phyloP scores from a whole-genome alignment of 2,888 invertebrate genomes.

The Augiades crinisus region DNA sequence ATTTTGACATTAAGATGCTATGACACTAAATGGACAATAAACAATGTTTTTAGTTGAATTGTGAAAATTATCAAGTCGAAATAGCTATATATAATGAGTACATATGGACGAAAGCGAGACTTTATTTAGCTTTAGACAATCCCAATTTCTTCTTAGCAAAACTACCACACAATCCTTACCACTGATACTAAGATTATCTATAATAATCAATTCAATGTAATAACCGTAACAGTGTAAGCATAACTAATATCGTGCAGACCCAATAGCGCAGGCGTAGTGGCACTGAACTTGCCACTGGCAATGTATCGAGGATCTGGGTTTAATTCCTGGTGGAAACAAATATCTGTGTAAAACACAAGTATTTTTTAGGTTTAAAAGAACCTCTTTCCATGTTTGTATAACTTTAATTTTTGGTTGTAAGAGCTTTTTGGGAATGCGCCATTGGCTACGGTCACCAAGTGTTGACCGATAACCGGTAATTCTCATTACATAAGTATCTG shows the following conservation, averaged over 20 bases:
- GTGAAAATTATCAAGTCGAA: too few species aligned
- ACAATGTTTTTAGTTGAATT: too few species aligned
- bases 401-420: too few species aligned
- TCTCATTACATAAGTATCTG: too few species aligned
- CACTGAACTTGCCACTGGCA: conserved; percentile 7
- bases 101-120: too few species aligned
- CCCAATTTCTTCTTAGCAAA: not conserved
- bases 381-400: not conserved
- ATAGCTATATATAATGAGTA: not conserved
- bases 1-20: too few species aligned
- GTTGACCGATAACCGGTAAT: too few species aligned
- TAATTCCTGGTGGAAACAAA: conserved; percentile 16
- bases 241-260: conserved; percentile 4
- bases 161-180: not conserved
- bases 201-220: not conserved
- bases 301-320: conserved; percentile 15
- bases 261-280: conserved; percentile 4
- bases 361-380: not conserved
- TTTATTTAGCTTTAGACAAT: not conserved
- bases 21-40: too few species aligned
- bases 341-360: not conserved
- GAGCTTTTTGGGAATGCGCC: too few species aligned
- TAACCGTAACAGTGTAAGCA: conserved; percentile 11
- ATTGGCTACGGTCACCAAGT: too few species aligned
- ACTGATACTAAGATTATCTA: not conserved